phyloP scores from a whole-genome alignment of 2,888 invertebrate species.

The Tipula helvola region DNA sequence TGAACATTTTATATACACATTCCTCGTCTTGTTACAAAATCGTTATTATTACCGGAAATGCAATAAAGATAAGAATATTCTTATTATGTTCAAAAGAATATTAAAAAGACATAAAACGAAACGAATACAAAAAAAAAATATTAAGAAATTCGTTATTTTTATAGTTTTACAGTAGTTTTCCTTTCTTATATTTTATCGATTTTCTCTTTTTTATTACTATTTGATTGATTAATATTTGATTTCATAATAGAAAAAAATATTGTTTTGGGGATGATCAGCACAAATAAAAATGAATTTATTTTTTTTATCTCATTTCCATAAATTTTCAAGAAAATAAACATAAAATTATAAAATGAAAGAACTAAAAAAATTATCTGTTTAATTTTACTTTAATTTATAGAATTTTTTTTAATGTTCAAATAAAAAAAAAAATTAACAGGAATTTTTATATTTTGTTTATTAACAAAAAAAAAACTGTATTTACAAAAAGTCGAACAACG shows the following conservation, averaged over 20 bases:
- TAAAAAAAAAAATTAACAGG: background rate
- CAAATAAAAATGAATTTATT: background rate
- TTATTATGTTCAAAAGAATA: background rate
- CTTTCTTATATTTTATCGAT: background rate
- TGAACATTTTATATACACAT: background rate
- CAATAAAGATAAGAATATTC: constrained; percentile 4
- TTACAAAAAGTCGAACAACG: background rate
- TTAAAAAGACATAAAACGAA: background rate
- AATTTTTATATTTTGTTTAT: constrained; percentile 4
- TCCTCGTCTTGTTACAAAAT: background rate
- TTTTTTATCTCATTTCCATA: background rate
- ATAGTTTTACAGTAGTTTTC: background rate
- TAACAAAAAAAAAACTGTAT: background rate
- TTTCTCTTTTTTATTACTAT: background rate
- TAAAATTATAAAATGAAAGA: background rate
- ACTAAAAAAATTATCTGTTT: background rate
- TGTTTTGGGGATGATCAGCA: background rate
- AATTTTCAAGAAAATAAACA: background rate
- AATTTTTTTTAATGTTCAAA: background rate
- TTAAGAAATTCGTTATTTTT: background rate
- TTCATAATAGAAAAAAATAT: background rate
- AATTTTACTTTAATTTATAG: background rate
- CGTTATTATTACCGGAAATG: background rate
- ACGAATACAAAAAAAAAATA: background rate
- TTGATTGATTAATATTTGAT: background rate